These are phyloP conservation scores for Misgurnus anguillicaudatus DNA, from an alignment of 2,113 vertebrate species.

Conservation along the genomic window DNA sequence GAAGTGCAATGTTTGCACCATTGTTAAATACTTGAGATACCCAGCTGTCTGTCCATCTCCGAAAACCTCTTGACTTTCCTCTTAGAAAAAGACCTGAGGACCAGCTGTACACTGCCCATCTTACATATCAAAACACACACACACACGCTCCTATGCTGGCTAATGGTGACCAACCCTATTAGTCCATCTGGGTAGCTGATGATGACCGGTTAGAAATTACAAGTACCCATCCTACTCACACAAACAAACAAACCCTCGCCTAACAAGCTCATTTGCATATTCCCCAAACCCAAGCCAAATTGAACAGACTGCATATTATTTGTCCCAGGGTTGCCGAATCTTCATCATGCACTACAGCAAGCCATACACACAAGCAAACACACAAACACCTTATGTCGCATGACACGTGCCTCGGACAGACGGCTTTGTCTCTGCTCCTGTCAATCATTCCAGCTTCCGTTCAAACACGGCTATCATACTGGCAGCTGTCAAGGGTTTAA, in stretches of 20 bases:
- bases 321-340: slow-evolving; percentile 15
- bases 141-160: background rate
- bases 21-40: slow-evolving; percentile 45
- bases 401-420: slow-evolving; percentile 30
- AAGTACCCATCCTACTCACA: slow-evolving; percentile 13
- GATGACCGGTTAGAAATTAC: slow-evolving; percentile 26
- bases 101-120: slow-evolving; percentile 58
- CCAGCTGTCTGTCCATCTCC: slow-evolving; percentile 58
- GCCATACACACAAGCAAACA: slow-evolving; percentile 22
- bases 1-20: slow-evolving; percentile 45
- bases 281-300: slow-evolving; percentile 16
- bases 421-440: slow-evolving; percentile 43
- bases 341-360: background rate
- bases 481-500: slow-evolving; percentile 47
- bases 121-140: slow-evolving; percentile 26
- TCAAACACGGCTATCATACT: slow-evolving; percentile 3
- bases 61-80: slow-evolving; percentile 54
- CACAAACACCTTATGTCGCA: slow-evolving; percentile 32
- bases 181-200: slow-evolving; percentile 22
- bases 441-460: slow-evolving; percentile 46
- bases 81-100: slow-evolving; percentile 28
- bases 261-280: slow-evolving; percentile 41
- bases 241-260: slow-evolving; percentile 14
- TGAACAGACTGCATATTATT: slow-evolving; percentile 34
- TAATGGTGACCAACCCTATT: slow-evolving; percentile 9